Base-by-base conservation (phyloP, 2,888 invertebrate genomes). In the Cryptocephalus moraei region DNA sequence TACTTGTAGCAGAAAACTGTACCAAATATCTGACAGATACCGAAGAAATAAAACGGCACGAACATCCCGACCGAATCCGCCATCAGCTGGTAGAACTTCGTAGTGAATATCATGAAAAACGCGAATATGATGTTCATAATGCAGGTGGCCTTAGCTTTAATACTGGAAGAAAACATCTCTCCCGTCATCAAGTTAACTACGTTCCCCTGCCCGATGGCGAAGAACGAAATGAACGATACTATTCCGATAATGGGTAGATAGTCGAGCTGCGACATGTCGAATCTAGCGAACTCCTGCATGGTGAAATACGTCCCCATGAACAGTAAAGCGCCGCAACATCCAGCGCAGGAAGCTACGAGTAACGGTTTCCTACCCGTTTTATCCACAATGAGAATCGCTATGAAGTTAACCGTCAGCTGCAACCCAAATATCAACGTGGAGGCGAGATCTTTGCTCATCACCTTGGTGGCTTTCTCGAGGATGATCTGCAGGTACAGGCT, bases 51-150 rank as follows among this genome's bases (percentile, higher is more conserved):
- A 45, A 65, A 63, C 6, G 65, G 64, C 8, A 63, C 55, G n/a
- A 55, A 54, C 49, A 63, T 52, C 4, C 64, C 59, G n/a, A 58
- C 52, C 46, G 54, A 49, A 46, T 60, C 60, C 1, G 56, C 52
- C 40, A 62, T 57, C 8, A 60, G 56, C 45, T 67, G 66, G 52
- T 62, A 67, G 32, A 63, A 55, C 53, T 67, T 67, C 3, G 64
- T 61, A 0, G 58, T 55, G 4, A 54, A 45, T 33, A 60, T 56
- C 49, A 62, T 61, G 13, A 54, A 52, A 9, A 59, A 31, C 8
- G 63, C 62, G 40, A 61, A 63, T 44, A 61, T 57, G 8, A 66
- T 55, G 43, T 58, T 64, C 33, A 58, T 49, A 8, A 65, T 14
- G 31, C 59, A 59, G 8, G 62, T 43, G 8, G 61, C 66, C 52